Base-by-base conservation (phyloP, 2,888 invertebrate genomes). In the Cybosia mesomella region DNA sequence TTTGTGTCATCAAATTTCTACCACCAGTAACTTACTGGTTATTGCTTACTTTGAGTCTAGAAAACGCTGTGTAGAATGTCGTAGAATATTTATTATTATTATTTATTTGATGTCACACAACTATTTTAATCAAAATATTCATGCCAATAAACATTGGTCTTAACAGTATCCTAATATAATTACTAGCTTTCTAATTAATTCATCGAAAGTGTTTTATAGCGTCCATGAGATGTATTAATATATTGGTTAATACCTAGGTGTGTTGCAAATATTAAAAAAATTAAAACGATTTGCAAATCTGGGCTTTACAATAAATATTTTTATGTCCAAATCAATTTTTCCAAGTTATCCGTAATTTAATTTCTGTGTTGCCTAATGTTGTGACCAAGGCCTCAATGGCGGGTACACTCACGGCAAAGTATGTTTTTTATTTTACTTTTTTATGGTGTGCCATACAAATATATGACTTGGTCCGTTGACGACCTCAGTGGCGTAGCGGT, bases 171-270 rank as follows among this genome's bases (percentile, higher is more conserved):
- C 21, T 53, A 62, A 53, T 53, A n/a, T 62, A 54, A 54, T 34
- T 54, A 49, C 58, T 43, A 28, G 32, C 75, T 75, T 77, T 77
- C 77, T 77, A 77, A 77, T 77, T 58, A 71, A 77, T 73, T 71
- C 57, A 69, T 21, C 22, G 24, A 67, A 58, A 60, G 59, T 75
- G 34, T 62, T 64, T 67, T n/a, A 64, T n/a, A 21, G 57, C 58
- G 18, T 61, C n/a, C 32, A 22, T 58, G 15, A 49, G 58, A 54
- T 66, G 18, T 13, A 58, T 62, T 43, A 34, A 34, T 43, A 9
- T 13, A 34, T 49, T 62, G 49, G 18, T 22, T 3, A 67, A 66
- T 43, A 60, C 5, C 2, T 18, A 13, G n/a, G 39, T 61, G 22
- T 64, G 32, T 49, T 49, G 62, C 34, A 13, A n/a, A 49, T 61